phyloP scores from a whole-genome alignment of 2,888 invertebrate species.

The Noctua fimbriata region DNA sequence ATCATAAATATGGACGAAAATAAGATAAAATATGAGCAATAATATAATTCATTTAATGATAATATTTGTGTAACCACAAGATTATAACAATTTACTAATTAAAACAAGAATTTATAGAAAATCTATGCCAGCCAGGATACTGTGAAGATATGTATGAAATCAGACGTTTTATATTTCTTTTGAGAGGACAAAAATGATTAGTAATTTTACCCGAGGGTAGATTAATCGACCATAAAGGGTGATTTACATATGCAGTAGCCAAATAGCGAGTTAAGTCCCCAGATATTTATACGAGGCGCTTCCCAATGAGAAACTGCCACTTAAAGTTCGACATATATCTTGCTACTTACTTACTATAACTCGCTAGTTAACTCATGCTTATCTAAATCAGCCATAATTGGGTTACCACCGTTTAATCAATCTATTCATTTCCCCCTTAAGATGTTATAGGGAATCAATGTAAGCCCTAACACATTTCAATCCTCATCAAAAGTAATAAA shows the following conservation, averaged over 20 bases:
- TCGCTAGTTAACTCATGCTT: not conserved
- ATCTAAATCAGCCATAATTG: not conserved
- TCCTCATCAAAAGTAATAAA: slow-evolving; percentile 15
- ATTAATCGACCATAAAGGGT: too few species aligned
- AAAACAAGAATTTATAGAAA: slow-evolving; percentile 24
- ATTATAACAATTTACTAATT: slow-evolving; percentile 35
- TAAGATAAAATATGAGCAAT: slow-evolving; percentile 57
- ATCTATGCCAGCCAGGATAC: slow-evolving; percentile 13
- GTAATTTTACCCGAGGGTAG: not conserved
- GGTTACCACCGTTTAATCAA: not conserved
- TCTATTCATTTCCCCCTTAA: not conserved
- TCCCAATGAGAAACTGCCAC: not conserved
- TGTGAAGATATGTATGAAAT: slow-evolving; percentile 56
- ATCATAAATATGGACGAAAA: slow-evolving; percentile 43
- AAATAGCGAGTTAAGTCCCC: not conserved
- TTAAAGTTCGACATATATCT: not conserved
- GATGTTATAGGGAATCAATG: not conserved
- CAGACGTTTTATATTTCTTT: slow-evolving; percentile 17
- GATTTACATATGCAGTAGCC: too few species aligned
- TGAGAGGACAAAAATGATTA: slow-evolving; percentile 9
- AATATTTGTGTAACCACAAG: slow-evolving; percentile 34
- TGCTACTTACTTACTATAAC: not conserved
- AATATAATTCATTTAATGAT: slow-evolving; percentile 34
- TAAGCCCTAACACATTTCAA: not conserved
- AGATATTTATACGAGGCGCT: not conserved